Evolutionary conservation across 2,113 vertebrate species (phyloP).

Genomic region (Lathamus discolor): DNA sequence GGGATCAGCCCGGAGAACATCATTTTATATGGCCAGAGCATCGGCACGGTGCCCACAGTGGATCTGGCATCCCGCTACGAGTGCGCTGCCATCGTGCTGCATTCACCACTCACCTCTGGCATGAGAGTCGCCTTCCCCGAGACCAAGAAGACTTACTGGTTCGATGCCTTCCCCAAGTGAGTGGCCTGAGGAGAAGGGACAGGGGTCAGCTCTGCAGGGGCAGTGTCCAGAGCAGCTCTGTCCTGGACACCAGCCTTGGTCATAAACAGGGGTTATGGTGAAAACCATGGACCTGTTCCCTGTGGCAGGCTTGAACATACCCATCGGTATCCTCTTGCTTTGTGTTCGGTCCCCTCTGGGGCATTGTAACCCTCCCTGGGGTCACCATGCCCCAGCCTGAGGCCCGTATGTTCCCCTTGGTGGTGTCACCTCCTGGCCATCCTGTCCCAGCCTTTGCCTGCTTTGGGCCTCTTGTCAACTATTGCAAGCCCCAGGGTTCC

Average conservation of each 20-base stretch:
- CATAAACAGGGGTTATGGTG: accelerated
- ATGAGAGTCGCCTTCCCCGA: slow-evolving; percentile 97
- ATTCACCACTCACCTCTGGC: slow-evolving; percentile 93
- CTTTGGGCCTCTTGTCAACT: background rate
- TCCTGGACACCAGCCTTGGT: background rate
- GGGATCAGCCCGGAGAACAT: slow-evolving; percentile 95
- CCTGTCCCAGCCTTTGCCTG: background rate
- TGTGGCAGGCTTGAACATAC: accelerated
- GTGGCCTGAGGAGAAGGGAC: background rate
- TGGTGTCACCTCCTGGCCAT: background rate
- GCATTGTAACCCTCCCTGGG: background rate
- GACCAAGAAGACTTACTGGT: slow-evolving; percentile 97
- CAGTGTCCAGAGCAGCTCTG: background rate
- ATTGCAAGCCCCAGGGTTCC: background rate
- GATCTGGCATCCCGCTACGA: slow-evolving; percentile 94
- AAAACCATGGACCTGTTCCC: background rate
- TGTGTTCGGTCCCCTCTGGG: accelerated
- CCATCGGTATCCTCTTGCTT: accelerated
- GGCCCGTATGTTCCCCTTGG: accelerated
- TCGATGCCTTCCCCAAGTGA: slow-evolving; percentile 97
- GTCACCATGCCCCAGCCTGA: background rate
- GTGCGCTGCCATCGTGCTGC: slow-evolving; percentile 92
- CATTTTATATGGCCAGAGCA: slow-evolving; percentile 94
- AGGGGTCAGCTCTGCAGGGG: background rate
- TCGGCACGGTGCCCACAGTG: slow-evolving; percentile 92